phyloP scores from a whole-genome alignment of 2,888 invertebrate species.

The Portevinia maculata region DNA sequence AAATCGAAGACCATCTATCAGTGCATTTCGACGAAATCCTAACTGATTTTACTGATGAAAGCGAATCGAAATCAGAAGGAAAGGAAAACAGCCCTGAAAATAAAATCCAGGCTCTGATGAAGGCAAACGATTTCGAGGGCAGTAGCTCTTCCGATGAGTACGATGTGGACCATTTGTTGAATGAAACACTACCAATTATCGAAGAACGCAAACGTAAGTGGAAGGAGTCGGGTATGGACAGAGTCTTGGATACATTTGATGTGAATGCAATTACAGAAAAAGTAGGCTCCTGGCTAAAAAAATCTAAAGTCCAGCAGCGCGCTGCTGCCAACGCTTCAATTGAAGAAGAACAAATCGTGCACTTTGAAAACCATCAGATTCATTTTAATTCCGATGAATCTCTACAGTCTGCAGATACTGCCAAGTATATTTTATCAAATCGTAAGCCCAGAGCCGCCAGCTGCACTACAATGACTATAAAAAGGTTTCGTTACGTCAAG shows the following conservation, averaged over 20 bases:
- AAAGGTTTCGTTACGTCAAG: conserved; percentile 78
- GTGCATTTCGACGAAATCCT: background rate
- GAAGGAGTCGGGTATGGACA: conserved; percentile 78
- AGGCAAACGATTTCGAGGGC: conserved; percentile 35
- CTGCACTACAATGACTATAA: conserved; percentile 77
- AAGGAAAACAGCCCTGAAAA: conserved; percentile 3
- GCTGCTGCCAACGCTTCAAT: conserved; percentile 4
- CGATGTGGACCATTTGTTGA: conserved; percentile 75
- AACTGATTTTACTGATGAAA: conserved; percentile 38
- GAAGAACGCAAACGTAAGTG: conserved; percentile 79
- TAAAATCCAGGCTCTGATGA: conserved; percentile 36
- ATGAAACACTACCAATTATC: conserved; percentile 79
- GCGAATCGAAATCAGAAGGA: background rate
- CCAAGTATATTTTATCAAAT: conserved; percentile 79
- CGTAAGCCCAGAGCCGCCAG: conserved; percentile 73
- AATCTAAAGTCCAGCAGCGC: background rate
- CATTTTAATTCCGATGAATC: conserved; percentile 75
- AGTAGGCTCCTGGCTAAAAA: conserved; percentile 79
- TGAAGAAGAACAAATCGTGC: conserved; percentile 37
- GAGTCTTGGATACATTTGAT: conserved; percentile 79
- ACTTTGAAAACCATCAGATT: conserved; percentile 47
- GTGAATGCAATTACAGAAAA: conserved; percentile 78
- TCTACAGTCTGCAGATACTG: conserved; percentile 79
- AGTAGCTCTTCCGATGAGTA: conserved; percentile 33
- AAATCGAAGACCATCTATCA: conserved; percentile 35